Base-by-base conservation (phyloP, 2,888 invertebrate genomes). In the Monochamus alternatus region DNA sequence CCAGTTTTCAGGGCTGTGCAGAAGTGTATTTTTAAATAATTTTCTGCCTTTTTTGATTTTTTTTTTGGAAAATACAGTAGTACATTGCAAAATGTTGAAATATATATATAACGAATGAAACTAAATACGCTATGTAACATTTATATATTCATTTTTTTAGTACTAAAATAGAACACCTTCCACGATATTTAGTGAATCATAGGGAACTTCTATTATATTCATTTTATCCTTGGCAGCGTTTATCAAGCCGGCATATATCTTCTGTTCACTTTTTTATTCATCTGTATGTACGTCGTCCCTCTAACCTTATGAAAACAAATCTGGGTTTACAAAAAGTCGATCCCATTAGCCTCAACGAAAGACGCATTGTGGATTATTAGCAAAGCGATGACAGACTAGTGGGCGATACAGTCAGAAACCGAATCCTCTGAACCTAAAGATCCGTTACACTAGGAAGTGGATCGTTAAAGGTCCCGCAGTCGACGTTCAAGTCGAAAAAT, bases 331-430 rank as follows among this genome's bases (percentile, higher is more conserved):
- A 76, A 73, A 69, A 71, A 62, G 52, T n/a, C 9, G 31, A 51
- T 78, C 80, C 82, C 80, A 85, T 85, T 84, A 85, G 82, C 74
- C 72, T 55, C 70, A 81, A 80, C 80, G 85, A 86, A 84, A 85
- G 85, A 84, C 82, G 81, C 79, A 84, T 81, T 80, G 84, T 82
- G 79, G 81, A 83, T 86, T 82, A 86, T 86, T 86, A 86, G 85
- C 84, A 80, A 65, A 51, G 76, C 80, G 85, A 71, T 83, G 86
- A 86, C 80, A 81, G 84, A 84, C 74, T 84, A 81, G 84, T 83
- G 81, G 83, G 80, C 73, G 74, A 77, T 30, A 47, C 58, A 38
- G 47, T 64, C 77, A 59, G 73, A 70, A 77, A 79, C 69, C 58
- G 75, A 79, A 79, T 74, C 75, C 67, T n/a, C 75, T 65, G 65